Conservation (phyloP, 1,140 invertebrate genomes). For the Drosophila aff. region DNA sequence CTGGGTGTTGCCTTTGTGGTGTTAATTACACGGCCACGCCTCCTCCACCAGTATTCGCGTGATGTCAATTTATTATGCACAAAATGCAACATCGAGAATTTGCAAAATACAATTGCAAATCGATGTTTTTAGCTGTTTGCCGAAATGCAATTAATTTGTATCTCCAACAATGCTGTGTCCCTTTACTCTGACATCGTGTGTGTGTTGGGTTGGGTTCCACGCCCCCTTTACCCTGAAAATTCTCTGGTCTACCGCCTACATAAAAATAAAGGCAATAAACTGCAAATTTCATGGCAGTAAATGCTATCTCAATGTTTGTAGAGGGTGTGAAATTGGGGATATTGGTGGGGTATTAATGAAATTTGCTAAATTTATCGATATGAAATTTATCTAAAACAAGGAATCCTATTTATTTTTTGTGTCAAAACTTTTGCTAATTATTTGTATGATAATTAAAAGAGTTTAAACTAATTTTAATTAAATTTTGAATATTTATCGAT, state of each 20-base stretch:
- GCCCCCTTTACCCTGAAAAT: background rate
- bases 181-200: background rate
- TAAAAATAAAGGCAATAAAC: constrained; percentile 64
- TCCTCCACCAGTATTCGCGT: background rate
- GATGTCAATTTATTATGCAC: constrained; percentile 59
- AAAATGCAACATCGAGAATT: constrained; percentile 42
- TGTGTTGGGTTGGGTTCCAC: background rate
- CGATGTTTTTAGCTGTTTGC: constrained; percentile 53
- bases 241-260: constrained; percentile 20
- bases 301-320: constrained; percentile 60
- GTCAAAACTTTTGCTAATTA: too few relatives aligned
- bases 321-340: constrained; percentile 20
- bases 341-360: background rate
- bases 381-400: background rate
- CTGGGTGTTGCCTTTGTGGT: constrained; percentile 61
- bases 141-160: constrained; percentile 63
- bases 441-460: too few relatives aligned
- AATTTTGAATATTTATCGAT: background rate
- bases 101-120: constrained; percentile 59
- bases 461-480: background rate
- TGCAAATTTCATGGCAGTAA: constrained; percentile 66
- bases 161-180: constrained; percentile 31
- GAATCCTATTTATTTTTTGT: background rate
- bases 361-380: background rate
- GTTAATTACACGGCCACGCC: constrained; percentile 66